Conservation (phyloP, 2,113 vertebrate species). For the Takifugu bimaculatus region DNA sequence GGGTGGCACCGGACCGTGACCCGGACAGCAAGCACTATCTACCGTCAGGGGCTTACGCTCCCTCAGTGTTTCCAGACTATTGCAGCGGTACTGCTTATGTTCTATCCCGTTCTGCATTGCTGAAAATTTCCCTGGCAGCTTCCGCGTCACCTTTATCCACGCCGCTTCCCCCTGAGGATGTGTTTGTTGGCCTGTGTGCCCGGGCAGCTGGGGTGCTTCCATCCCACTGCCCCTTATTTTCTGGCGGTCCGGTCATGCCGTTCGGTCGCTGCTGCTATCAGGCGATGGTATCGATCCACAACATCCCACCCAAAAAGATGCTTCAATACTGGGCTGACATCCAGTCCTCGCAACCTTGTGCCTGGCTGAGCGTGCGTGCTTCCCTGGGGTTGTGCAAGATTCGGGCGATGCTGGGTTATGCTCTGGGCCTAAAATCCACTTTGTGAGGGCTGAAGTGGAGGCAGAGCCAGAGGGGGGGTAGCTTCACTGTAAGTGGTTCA, state of each 20-base stretch:
- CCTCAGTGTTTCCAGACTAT: constrained; percentile 80
- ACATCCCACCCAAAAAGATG: constrained; percentile 73
- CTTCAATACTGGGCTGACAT: constrained; percentile 73
- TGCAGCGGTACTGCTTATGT: constrained; percentile 86
- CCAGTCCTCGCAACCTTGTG: constrained; percentile 65
- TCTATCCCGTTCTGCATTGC: constrained; percentile 76
- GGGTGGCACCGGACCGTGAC: constrained; percentile 71
- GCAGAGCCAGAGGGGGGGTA: not conserved
- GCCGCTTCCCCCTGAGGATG: constrained; percentile 79
- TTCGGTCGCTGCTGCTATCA: constrained; percentile 83
- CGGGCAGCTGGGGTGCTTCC: constrained; percentile 75
- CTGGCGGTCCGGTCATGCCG: constrained; percentile 75
- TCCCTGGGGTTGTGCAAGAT: constrained; percentile 78
- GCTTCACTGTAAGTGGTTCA: constrained; percentile 48
- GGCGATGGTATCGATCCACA: constrained; percentile 81
- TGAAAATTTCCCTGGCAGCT: constrained; percentile 75
- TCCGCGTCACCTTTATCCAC: constrained; percentile 53
- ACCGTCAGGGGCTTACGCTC: constrained; percentile 66
- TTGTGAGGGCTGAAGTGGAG: constrained; percentile 20
- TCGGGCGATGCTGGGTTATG: constrained; percentile 58
- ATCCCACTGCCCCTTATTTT: constrained; percentile 77
- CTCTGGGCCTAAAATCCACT: constrained; percentile 50
- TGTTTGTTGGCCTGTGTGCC: constrained; percentile 83
- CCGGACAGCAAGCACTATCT: constrained; percentile 75
- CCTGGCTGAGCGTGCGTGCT: constrained; percentile 67